Evolutionary conservation across 2,888 invertebrate genomes (phyloP).

Genomic region (Thalpophila matura): DNA sequence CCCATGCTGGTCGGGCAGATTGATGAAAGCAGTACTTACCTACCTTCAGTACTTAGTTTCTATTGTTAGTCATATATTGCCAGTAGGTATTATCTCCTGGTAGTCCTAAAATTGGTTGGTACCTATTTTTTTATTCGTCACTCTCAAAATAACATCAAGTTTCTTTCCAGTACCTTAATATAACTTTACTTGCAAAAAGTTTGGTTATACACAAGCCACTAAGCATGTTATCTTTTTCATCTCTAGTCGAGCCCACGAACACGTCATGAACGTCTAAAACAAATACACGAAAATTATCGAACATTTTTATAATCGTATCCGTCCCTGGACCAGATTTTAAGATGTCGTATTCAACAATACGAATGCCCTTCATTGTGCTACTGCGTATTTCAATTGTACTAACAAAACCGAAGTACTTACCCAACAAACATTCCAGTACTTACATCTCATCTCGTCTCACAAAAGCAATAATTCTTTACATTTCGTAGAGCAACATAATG

Average conservation of each 20-base stretch:
- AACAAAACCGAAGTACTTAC: too few relatives aligned
- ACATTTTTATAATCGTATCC: too few relatives aligned
- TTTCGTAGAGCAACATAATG: slow-evolving; percentile 56
- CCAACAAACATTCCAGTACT: slow-evolving; percentile 1
- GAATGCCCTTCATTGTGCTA: slow-evolving; percentile 7
- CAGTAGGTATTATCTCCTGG: neutral
- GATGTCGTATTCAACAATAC: too few relatives aligned
- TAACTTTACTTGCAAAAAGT: too few relatives aligned
- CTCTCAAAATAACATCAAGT: too few relatives aligned
- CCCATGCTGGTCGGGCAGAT: slow-evolving; percentile 12
- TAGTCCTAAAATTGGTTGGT: neutral
- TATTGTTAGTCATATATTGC: slow-evolving; percentile 15
- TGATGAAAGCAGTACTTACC: slow-evolving; percentile 29
- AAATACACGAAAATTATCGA: too few relatives aligned
- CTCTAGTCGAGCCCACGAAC: too few relatives aligned
- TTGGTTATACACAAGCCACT: too few relatives aligned
- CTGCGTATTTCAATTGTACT: slow-evolving; percentile 14
- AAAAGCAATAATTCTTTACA: slow-evolving; percentile 43
- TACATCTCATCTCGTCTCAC: slow-evolving; percentile 23
- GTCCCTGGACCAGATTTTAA: too few relatives aligned
- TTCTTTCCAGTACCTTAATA: too few relatives aligned
- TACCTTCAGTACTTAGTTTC: neutral
- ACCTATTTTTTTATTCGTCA: neutral
- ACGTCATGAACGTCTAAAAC: too few relatives aligned
- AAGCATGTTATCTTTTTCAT: too few relatives aligned